A percentile compares a stretch with the other conserved stretches of the same genome.
These are phyloP conservation scores for Neoaliturus tenellus DNA, from an alignment of 2,888 invertebrate genomes.

Conservation along the genomic window DNA sequence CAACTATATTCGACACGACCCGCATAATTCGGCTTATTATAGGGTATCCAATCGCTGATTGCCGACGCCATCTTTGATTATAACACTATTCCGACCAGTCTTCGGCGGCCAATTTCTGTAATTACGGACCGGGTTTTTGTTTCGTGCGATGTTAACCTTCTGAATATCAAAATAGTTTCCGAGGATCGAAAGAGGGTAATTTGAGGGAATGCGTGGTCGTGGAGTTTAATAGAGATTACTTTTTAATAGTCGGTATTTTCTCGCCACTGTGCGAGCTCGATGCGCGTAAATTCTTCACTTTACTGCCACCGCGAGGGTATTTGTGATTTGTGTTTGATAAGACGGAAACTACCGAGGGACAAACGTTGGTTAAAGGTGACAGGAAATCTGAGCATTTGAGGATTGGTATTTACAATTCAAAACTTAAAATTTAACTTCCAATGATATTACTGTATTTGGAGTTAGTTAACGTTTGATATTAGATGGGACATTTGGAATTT, in stretches of 20 bases:
- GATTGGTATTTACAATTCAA: no score
- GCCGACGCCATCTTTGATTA: constrained; percentile 48
- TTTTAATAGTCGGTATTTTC: constrained; percentile 25
- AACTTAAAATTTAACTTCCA: no score
- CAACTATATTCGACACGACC: constrained; percentile 49
- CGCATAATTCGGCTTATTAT: constrained; percentile 41
- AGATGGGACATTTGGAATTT: no score
- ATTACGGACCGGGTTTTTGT: constrained; percentile 42
- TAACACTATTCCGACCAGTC: constrained; percentile 40
- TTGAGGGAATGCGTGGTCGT: constrained; percentile 13
- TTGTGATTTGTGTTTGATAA: no score
- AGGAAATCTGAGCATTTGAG: no score
- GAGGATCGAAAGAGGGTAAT: constrained; percentile 34
- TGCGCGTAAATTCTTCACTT: background rate
- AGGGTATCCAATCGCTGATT: background rate
- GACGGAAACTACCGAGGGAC: no score
- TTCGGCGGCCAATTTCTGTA: constrained; percentile 40
- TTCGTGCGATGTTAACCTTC: constrained; percentile 35
- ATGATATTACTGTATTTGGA: no score
- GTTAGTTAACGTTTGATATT: no score
- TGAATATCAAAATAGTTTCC: constrained; percentile 39
- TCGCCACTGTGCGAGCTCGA: constrained; percentile 8
- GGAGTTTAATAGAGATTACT: constrained; percentile 13
- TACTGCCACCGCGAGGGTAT: no score
- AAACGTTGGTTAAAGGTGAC: no score